Conservation (phyloP, 2,797 vertebrate genomes). For the Crenuchus spilurus region DNA sequence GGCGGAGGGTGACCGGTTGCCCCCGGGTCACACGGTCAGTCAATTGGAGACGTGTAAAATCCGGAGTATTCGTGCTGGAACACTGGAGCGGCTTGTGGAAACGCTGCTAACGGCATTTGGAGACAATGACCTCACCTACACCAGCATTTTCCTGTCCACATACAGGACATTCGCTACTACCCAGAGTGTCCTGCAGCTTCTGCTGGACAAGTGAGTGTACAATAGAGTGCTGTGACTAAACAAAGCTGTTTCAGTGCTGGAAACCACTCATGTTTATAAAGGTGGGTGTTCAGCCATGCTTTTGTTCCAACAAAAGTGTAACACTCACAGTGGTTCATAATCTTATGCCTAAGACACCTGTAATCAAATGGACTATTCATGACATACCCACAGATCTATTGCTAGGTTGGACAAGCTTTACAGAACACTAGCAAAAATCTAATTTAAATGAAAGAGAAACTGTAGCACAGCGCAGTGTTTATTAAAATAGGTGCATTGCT, state of each 20-base stretch:
- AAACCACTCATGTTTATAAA: not conserved
- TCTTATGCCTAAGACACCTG: no score
- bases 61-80: conserved; percentile 92
- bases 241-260: not conserved
- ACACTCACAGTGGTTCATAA: not conserved
- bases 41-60: conserved; percentile 95
- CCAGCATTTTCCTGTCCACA: conserved; percentile 94
- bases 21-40: conserved; percentile 91
- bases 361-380: no score
- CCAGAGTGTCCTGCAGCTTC: conserved; percentile 85
- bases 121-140: conserved; percentile 95
- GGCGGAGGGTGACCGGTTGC: conserved; percentile 90
- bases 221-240: not conserved
- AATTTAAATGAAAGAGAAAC: no score
- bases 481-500: no score
- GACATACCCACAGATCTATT: no score
- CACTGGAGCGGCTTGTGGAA: conserved; percentile 93
- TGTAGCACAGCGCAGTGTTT: no score
- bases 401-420: no score
- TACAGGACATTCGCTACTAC: conserved; percentile 90
- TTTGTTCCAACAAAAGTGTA: not conserved
- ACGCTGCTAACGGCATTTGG: conserved; percentile 91
- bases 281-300: no score
- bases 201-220: conserved; percentile 83
- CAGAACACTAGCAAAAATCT: no score